A percentile compares a stretch with the other conserved stretches of the same genome.
Evolutionary conservation across 2,797 vertebrate species (phyloP).

Genomic region (Anableps anableps): DNA sequence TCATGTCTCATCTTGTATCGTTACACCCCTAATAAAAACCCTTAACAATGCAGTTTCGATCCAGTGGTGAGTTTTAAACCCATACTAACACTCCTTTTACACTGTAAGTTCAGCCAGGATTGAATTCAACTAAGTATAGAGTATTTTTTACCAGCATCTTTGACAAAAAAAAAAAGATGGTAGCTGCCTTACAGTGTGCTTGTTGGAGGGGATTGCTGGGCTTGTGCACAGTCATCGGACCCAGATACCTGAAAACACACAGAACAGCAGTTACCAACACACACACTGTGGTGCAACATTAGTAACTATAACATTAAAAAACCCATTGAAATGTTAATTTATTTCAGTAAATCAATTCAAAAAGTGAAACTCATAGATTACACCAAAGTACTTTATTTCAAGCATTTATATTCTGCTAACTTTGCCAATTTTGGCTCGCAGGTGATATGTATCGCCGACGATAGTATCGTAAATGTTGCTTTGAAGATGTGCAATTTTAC

Average conservation of each 20-base stretch:
- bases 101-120: not conserved
- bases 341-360: no score
- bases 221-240: slow-evolving; percentile 17
- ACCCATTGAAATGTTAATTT: no score
- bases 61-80: not conserved
- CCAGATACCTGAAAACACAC: slow-evolving; percentile 42
- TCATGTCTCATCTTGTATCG: not conserved
- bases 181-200: slow-evolving; percentile 50
- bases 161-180: not conserved
- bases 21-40: not conserved
- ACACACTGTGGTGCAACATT: not conserved
- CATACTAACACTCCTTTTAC: not conserved
- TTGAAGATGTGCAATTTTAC: not conserved
- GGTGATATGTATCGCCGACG: no score
- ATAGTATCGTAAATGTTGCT: not conserved
- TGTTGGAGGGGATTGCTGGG: not conserved
- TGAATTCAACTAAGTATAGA: not conserved
- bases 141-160: not conserved
- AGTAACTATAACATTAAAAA: not conserved
- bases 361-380: no score
- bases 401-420: no score
- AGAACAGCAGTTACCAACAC: slow-evolving; percentile 12
- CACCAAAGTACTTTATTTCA: no score
- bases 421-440: no score
- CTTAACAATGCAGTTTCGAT: not conserved